These are phyloP conservation scores for Enoplolaimus lenunculus DNA, from an alignment of 2,888 invertebrate species.

Conservation along the genomic window DNA sequence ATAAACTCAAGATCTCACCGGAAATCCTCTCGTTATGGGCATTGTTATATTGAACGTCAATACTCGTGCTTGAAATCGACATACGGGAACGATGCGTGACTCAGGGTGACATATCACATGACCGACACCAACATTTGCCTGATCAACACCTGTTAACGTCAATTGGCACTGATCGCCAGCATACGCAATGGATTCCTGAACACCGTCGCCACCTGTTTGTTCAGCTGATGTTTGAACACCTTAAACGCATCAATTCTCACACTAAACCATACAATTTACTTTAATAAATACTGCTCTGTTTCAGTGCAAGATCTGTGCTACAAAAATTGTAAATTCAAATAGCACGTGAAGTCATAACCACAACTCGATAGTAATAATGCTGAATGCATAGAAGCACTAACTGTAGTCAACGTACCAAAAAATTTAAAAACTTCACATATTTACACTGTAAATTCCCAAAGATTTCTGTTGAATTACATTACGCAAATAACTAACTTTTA, in stretches of 20 bases:
- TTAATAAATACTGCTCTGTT: not conserved
- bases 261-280: constrained; percentile 20
- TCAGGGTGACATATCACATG: constrained; percentile 69
- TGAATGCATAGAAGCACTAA: too few species aligned
- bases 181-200: constrained; percentile 57
- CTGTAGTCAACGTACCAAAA: too few species aligned
- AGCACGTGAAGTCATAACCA: too few species aligned
- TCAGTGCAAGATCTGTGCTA: too few species aligned
- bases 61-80: constrained; percentile 70
- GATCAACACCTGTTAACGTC: constrained; percentile 65
- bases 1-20: too few species aligned
- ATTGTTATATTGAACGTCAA: constrained; percentile 81
- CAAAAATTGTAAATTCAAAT: too few species aligned
- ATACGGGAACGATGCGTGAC: constrained; percentile 63
- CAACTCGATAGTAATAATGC: too few species aligned
- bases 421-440: too few species aligned
- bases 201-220: constrained; percentile 54
- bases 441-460: too few species aligned
- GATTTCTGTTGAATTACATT: too few species aligned
- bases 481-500: constrained; percentile 55
- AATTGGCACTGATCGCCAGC: constrained; percentile 83
- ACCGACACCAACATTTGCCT: constrained; percentile 67
- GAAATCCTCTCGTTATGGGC: constrained; percentile 75
- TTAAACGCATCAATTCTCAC: too few species aligned
- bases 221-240: constrained; percentile 48